Evolutionary conservation across 1,140 invertebrate genomes (phyloP).

Genomic region (Tribolium madens): DNA sequence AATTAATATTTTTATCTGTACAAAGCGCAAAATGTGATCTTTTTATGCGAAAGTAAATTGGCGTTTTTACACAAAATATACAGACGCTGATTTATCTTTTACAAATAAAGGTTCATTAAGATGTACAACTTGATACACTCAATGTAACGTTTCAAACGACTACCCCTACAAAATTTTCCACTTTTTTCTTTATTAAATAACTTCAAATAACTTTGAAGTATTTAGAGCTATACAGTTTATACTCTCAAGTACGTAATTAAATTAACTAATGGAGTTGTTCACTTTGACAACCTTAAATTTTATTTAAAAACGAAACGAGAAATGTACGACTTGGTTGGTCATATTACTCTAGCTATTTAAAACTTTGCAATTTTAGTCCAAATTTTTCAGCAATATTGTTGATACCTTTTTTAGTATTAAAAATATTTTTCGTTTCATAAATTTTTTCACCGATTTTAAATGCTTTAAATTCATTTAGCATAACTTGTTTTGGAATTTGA

Average conservation of each 20-base stretch:
- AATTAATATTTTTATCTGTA: slow-evolving; percentile 2
- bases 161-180: neutral
- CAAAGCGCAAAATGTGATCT: neutral
- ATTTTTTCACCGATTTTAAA: too few relatives aligned
- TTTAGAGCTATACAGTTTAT: slow-evolving; percentile 4
- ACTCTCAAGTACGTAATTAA: slow-evolving; percentile 6
- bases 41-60: neutral
- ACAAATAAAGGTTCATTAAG: slow-evolving; percentile 5
- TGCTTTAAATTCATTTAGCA: too few relatives aligned
- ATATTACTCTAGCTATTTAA: neutral
- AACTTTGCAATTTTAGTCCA: too few relatives aligned
- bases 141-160: slow-evolving; percentile 5
- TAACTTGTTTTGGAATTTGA: too few relatives aligned
- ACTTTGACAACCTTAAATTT: slow-evolving; percentile 10
- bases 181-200: slow-evolving; percentile 28
- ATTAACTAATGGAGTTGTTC: slow-evolving; percentile 6
- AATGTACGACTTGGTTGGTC: neutral
- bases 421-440: too few relatives aligned
- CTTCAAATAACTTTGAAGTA: slow-evolving; percentile 10
- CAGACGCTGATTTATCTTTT: neutral
- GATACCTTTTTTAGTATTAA: too few relatives aligned
- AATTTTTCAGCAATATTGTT: too few relatives aligned
- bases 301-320: neutral
- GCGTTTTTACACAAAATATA: neutral
- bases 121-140: slow-evolving; percentile 15